Conservation (phyloP, 92 coral and sea anemone genomes). For the Zoanthus solanderi region DNA sequence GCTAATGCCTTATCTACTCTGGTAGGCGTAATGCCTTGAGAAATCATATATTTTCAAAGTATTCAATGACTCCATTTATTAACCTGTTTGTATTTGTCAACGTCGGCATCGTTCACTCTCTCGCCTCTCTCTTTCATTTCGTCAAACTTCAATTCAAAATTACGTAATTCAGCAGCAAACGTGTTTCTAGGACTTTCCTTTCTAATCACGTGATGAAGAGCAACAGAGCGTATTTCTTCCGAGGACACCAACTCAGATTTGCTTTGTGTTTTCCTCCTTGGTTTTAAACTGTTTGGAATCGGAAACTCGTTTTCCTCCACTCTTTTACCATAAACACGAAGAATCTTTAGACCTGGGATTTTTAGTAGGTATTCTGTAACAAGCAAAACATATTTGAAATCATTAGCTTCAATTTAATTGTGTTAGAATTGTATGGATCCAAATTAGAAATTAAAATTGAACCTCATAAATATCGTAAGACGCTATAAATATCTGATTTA, state of each 20-base stretch:
- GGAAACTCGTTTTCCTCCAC: slow-evolving; percentile 72
- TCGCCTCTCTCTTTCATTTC: background rate
- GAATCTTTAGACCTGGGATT: slow-evolving; percentile 67
- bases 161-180: slow-evolving; percentile 30
- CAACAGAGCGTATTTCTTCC: slow-evolving; percentile 42
- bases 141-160: slow-evolving; percentile 30
- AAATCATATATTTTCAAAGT: no score
- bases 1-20: no score
- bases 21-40: no score
- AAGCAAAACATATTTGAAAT: background rate
- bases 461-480: no score
- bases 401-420: background rate
- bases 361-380: slow-evolving; percentile 55
- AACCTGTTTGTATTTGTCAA: slow-evolving; percentile 11
- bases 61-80: background rate
- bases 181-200: slow-evolving; percentile 2
- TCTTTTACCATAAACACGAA: slow-evolving; percentile 71
- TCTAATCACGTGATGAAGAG: slow-evolving; percentile 74
- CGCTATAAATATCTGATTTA: no score
- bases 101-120: background rate
- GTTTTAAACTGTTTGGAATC: slow-evolving; percentile 65
- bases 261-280: slow-evolving; percentile 50
- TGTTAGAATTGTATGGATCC: background rate
- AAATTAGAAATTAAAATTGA: no score
- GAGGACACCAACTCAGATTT: slow-evolving; percentile 55